Evolutionary conservation across 2,888 invertebrate species (phyloP).

Genomic region (Trachelus stipa): DNA sequence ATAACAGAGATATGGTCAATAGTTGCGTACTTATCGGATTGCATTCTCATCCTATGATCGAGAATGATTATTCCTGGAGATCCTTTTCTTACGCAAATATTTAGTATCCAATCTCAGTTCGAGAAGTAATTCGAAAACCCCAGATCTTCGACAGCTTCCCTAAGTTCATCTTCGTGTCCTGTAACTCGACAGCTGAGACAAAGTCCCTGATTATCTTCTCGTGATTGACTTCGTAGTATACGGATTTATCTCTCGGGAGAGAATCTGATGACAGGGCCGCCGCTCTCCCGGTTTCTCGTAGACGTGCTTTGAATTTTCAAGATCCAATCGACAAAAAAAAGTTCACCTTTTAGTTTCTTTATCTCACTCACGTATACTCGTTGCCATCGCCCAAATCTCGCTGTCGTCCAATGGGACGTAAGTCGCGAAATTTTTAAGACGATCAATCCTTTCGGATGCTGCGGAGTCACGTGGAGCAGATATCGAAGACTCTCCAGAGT

Average conservation of each 20-base stretch:
- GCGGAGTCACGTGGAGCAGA: neutral
- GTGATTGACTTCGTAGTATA: conserved; percentile 41
- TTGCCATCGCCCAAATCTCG: neutral
- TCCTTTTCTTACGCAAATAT: neutral
- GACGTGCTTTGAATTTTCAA: neutral
- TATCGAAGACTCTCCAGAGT: neutral
- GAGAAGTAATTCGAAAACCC: conserved; percentile 21
- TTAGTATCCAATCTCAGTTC: conserved; percentile 1
- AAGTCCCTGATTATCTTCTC: conserved; percentile 38
- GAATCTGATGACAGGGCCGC: neutral
- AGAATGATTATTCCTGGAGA: neutral
- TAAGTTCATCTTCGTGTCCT: conserved; percentile 13
- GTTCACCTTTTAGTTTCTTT: neutral
- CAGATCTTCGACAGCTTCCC: conserved; percentile 16
- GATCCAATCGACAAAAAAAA: neutral
- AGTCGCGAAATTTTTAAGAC: neutral
- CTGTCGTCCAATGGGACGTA: neutral
- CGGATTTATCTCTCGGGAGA: conserved; percentile 24
- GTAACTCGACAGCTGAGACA: conserved; percentile 23
- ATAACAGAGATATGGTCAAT: too few species aligned
- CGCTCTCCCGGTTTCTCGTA: neutral
- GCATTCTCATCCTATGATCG: too few species aligned
- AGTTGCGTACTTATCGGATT: neutral
- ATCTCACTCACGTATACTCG: neutral
- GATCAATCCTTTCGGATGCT: neutral